Evolutionary conservation across 2,888 invertebrate genomes (phyloP).

Genomic region (Sphaeridia pumilis): DNA sequence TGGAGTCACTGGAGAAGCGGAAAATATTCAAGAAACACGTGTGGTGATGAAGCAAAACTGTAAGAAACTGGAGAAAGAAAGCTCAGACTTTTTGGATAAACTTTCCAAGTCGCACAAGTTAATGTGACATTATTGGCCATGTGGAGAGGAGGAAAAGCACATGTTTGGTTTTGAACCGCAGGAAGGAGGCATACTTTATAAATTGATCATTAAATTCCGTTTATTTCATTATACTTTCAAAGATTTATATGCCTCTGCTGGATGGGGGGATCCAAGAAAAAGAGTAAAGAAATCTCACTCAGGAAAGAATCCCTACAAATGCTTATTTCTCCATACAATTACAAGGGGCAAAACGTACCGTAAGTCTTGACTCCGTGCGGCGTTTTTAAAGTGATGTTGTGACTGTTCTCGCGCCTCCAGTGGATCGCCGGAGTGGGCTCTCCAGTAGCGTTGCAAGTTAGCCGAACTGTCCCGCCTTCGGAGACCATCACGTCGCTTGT

Average conservation of each 20-base stretch:
- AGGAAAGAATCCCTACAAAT: too few relatives aligned
- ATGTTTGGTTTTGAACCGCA: too few relatives aligned
- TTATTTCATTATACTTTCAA: neutral
- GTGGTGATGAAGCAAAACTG: neutral
- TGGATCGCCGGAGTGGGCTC: slow-evolving; percentile 66
- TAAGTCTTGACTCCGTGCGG: slow-evolving; percentile 52
- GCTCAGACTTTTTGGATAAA: neutral
- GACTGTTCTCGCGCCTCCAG: slow-evolving; percentile 74
- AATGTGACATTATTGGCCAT: slow-evolving; percentile 1
- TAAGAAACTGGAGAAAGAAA: too few relatives aligned
- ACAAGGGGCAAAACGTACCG: slow-evolving; percentile 45
- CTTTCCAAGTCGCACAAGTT: neutral
- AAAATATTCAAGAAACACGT: neutral
- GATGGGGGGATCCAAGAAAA: too few relatives aligned
- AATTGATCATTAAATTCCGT: neutral
- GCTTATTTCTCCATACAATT: too few relatives aligned
- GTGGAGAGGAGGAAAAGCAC: too few relatives aligned
- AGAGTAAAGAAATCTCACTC: too few relatives aligned
- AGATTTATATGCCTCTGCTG: neutral
- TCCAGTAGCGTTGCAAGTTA: slow-evolving; percentile 59
- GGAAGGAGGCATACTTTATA: neutral
- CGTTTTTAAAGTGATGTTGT: slow-evolving; percentile 64
- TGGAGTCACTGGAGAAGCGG: too few relatives aligned
- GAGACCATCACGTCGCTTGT: slow-evolving; percentile 80
- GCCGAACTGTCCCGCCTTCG: slow-evolving; percentile 55